Base-by-base conservation (phyloP, 2,888 invertebrate species). In the Ophion obscuratus region DNA sequence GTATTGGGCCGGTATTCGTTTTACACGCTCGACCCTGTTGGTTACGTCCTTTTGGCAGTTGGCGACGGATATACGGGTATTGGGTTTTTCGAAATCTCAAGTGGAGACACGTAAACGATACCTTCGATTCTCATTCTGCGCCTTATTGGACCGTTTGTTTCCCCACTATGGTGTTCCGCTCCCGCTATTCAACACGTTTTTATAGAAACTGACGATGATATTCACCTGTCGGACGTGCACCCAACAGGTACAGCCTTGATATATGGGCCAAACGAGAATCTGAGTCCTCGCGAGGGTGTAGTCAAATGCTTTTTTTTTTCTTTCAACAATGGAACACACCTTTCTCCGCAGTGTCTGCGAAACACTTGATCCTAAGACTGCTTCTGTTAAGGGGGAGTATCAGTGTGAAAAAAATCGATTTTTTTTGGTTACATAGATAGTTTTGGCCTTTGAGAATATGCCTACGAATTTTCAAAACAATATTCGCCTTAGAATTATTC, bases 81-180 rank as follows among this genome's bases (percentile, higher is more conserved):
- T 57, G n/a, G 14, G 14, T 24, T 31, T 68, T 57, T 14, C 11
- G 64, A 70, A 61, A 78, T 74, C 57, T 78, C 80, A 36, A 71
- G 61, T 47, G 47, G 47, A 61, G 47, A 61, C 53, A 57, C 73
- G 77, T 81, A 85, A 85, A 66, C 76, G 77, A 83, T 80, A 73
- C 86, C 74, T 83, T 76, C n/a, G 84, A 75, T 62, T 81, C 17
- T n/a, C 27, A 44, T 76, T 74, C 66, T 75, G 6, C 5, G 24
- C 4, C 76, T 59, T 64, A 66, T 66, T 64, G 78, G 47, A 62
- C 57, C 86, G n/a, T 71, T 84, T 81, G 75, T 81, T 84, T 81
- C 67, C n/a, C 59, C 9, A 40, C 44, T 27, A 70, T 61, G n/a
- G 57, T 53, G 9, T 9, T 3, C 31, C 31, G 6, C 61, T 6